Evolutionary conservation across 2,113 vertebrate species (phyloP).

Genomic region (Centrocercus urophasianus): DNA sequence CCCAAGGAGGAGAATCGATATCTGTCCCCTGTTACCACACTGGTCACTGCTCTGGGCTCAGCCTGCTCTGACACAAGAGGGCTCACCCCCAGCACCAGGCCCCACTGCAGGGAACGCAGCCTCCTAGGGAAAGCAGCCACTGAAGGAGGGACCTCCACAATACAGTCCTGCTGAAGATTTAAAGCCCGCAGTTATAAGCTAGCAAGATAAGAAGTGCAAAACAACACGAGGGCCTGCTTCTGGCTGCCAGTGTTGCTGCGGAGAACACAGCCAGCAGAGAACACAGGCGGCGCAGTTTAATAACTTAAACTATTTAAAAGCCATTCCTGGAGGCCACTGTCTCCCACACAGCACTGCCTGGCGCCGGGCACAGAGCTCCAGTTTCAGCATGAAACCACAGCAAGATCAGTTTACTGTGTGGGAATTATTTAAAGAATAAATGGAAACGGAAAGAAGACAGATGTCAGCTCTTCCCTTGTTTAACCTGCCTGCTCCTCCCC

Average conservation of each 20-base stretch:
- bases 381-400: background rate
- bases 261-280: background rate
- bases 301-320: background rate
- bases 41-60: background rate
- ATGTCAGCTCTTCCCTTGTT: background rate
- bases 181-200: fast-evolving
- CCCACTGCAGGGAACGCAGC: background rate
- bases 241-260: background rate
- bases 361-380: background rate
- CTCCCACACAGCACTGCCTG: background rate
- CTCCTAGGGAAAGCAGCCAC: background rate
- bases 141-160: background rate
- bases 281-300: background rate
- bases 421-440: background rate
- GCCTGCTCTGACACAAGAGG: background rate
- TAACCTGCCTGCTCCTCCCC: background rate
- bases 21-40: background rate
- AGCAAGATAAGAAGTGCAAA: background rate
- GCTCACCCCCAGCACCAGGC: background rate
- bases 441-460: background rate
- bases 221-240: background rate
- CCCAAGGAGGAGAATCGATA: background rate
- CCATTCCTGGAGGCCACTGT: background rate
- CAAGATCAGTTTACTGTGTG: background rate
- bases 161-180: background rate